phyloP scores from a whole-genome alignment of 2,797 vertebrate genomes.

The Thalassophryne amazonica region DNA sequence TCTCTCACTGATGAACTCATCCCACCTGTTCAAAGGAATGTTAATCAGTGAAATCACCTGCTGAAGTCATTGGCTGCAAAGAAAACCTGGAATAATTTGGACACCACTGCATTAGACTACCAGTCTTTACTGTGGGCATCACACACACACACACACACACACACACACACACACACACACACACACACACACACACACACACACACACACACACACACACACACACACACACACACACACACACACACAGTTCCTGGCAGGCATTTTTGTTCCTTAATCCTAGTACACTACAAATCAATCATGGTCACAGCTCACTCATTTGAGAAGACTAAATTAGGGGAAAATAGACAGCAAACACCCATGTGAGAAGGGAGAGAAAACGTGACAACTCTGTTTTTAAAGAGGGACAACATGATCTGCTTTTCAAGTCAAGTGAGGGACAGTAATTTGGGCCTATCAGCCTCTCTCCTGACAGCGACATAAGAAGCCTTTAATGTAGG shows the following conservation, averaged over 20 bases:
- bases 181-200: too few species aligned
- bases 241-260: conserved; percentile 3
- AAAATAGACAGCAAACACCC: neutral
- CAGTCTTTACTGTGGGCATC: too few species aligned
- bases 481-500: conserved; percentile 52
- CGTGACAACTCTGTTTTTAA: conserved; percentile 8
- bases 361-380: neutral
- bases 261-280: conserved; percentile 34
- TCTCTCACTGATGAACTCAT: too few species aligned
- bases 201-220: neutral
- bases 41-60: too few species aligned
- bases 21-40: too few species aligned
- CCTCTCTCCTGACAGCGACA: too few species aligned
- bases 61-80: too few species aligned
- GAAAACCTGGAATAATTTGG: too few species aligned
- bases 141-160: too few species aligned
- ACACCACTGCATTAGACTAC: too few species aligned
- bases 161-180: too few species aligned
- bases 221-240: neutral
- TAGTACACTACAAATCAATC: conserved; percentile 46
- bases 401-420: conserved; percentile 4
- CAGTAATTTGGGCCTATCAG: neutral
- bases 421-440: conserved; percentile 12
- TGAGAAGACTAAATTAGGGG: conserved; percentile 9
- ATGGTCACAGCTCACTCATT: conserved; percentile 17